These are phyloP conservation scores for Anaspis maculata DNA, from an alignment of 2,888 invertebrate genomes.

Conservation along the genomic window DNA sequence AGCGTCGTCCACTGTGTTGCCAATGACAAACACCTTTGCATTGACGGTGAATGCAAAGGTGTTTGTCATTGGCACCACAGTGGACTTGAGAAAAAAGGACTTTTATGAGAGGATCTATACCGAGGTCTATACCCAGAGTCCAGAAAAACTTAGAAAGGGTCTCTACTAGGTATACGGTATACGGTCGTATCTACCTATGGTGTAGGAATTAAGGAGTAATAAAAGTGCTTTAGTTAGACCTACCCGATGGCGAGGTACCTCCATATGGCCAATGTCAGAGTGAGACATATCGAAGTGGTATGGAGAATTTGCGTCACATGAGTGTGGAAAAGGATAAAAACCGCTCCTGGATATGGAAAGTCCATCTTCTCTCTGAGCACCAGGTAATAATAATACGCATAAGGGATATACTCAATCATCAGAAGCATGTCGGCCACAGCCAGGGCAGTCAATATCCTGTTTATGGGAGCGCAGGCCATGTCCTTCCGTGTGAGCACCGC, in stretches of 20 bases:
- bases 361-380: slow-evolving; percentile 54
- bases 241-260: slow-evolving; percentile 78
- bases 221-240: slow-evolving; percentile 34
- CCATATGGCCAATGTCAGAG: slow-evolving; percentile 76
- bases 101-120: too few relatives aligned
- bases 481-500: slow-evolving; percentile 77
- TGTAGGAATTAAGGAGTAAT: background rate
- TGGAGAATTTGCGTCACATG: slow-evolving; percentile 75
- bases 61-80: too few relatives aligned
- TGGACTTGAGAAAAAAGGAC: too few relatives aligned
- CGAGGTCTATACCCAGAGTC: too few relatives aligned
- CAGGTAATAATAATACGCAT: slow-evolving; percentile 56
- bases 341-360: slow-evolving; percentile 65
- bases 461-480: slow-evolving; percentile 75
- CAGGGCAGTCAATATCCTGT: slow-evolving; percentile 73
- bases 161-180: too few relatives aligned
- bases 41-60: too few relatives aligned
- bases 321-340: slow-evolving; percentile 70
- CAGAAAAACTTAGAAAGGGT: too few relatives aligned
- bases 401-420: slow-evolving; percentile 79
- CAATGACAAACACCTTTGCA: too few relatives aligned
- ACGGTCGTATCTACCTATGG: too few relatives aligned
- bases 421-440: slow-evolving; percentile 86
- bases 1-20: too few relatives aligned
- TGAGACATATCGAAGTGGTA: slow-evolving; percentile 76